Evolutionary conservation across 1,140 invertebrate genomes (phyloP), one percentile per base, ranked within the genome.

Genomic region (Orussus abietinus): DNA sequence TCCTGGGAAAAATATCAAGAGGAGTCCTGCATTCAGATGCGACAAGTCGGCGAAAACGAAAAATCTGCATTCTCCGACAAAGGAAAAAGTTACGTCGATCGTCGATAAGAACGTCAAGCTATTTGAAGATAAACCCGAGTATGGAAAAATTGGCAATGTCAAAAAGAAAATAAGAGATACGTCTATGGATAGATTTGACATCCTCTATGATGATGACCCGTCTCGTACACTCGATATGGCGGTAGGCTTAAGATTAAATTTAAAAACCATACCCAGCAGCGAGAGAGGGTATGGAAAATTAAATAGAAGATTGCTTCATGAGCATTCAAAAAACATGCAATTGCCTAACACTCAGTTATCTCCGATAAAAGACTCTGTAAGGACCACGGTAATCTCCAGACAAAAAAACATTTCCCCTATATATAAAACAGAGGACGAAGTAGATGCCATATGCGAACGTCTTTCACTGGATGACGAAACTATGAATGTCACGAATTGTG

Each of bases 11-110:
- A 73, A 70, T 49, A 70, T 81, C n/a, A 79, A 80, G 41, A 62
- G 79, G 41, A 79, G 76, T 17, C 79, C 79, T 25, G 79, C 80
- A 0, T 81, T 82, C 55, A 62, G 80, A 4, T 75, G 78, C 45
- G 79, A 80, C 40, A 65, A 74, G 33, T 76, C 53, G 21, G 57
- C 39, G 55, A 43, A 38, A 17, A 49, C 30, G n/a, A 46, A 44
- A 38, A 61, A 47, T 54, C 53, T 47, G 37, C 57, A 55, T 44
- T 42, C 38, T 49, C 59, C 54, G 21, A 64, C 12, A 42, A 59
- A 47, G 45, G 59, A 55, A 36, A 47, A 43, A 30, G 9, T 30
- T 5, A 28, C 41, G 11, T 47, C 42, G 9, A 48, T 58, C 26
- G 48, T 47, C 20, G 31, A 47, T 37, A 34, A 45, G 26, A 50